Evolutionary conservation across 1,140 invertebrate species (phyloP), one percentile per base, ranked within the genome.

Genomic region (Adoxophyes honmai): DNA sequence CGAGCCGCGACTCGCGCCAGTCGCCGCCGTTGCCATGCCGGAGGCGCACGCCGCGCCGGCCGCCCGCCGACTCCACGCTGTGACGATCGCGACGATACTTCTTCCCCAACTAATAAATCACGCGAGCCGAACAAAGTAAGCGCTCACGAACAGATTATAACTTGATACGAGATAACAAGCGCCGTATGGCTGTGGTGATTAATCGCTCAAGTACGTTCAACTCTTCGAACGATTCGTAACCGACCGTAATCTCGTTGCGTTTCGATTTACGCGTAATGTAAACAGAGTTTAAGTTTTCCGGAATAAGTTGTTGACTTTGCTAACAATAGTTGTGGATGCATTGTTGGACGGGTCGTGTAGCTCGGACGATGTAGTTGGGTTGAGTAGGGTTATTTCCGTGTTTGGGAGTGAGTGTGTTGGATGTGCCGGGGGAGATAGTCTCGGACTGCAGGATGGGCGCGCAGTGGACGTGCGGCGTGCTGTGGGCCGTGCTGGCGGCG

Each of bases 241-340:
- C 78, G 74, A 76, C 61, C 72, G 64, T 80, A 75, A 80, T 81
- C 78, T 77, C 35, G 33, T 56, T 59, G 66, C 72, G 72, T 73
- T 73, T 75, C 70, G 70, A 70, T 78, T 84, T 79, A 74, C 56
- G 58, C 64, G 78, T 75, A 77, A 81, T 80, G 80, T 86, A 83
- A 88, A 85, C 72, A 81, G 78, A 78, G 76, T 77, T 75, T 61
- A 69, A 79, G 75, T 79, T 83, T 78, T 75, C 69, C 64, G 76
- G 78, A 72, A 78, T 76, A 63, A 70, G 79, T 72, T 80, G 75
- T 85, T 87, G 79, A 81, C 57, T 72, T 73, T 74, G 60, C 60
- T 59, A 59, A 56, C 57, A 58, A 71, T 72, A 73, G 55, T 66
- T 48, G 0, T 57, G 61, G 60, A 67, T 68, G 70, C 55, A 68